Evolutionary conservation across 2,797 vertebrate species (phyloP), one percentile per base, ranked within the genome.

Genomic region (Spheniscus humboldti): DNA sequence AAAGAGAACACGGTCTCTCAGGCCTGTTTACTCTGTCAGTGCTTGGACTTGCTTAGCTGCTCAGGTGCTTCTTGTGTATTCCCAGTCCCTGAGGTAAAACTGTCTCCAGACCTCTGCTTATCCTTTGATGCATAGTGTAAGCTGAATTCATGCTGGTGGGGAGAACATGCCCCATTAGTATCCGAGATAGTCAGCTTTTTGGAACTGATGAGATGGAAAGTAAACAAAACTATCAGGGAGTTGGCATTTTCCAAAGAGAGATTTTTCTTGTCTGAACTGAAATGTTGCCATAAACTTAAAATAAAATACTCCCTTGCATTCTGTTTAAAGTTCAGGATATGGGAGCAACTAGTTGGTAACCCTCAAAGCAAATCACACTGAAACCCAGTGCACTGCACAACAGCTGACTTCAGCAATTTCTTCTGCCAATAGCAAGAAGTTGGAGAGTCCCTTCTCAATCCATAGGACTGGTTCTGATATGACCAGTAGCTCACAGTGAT

Each of bases 231-330:
- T 96, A 84, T 96, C 94, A 86, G 89, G 43, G 79, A 90, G 33
- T 6, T 89, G 89, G 63, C 28, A 39, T 96, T 96, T 97, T 97
- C 91, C 59, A 79, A 95, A 96, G 73, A 75, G 31, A 94, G 59
- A 39, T 79, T 91, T 96, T 97, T 86, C 45, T 85, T 75, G 56
- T 68, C 64, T n/a, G 18, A 89, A 96, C 50, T 88, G 78, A 87
- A 94, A 78, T 22, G 4, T 88, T 97, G 64, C 75, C 64, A 53
- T 86, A 56, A 86, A 75, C 48, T 87, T 94, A 78, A 91, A 89
- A 90, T 72, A 4, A 92, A 97, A 88, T 86, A 50, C 30, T 94
- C 45, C n/a, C 35, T 72, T 83, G 20, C 66, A 6, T 86, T 95
- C 81, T 92, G 43, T 74, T 95, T 93, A 93, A 76, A 86, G 68